Evolutionary conservation across 2,797 vertebrate genomes (phyloP), one percentile per base, ranked within the genome.

Genomic region (Poeciliopsis presidionis): DNA sequence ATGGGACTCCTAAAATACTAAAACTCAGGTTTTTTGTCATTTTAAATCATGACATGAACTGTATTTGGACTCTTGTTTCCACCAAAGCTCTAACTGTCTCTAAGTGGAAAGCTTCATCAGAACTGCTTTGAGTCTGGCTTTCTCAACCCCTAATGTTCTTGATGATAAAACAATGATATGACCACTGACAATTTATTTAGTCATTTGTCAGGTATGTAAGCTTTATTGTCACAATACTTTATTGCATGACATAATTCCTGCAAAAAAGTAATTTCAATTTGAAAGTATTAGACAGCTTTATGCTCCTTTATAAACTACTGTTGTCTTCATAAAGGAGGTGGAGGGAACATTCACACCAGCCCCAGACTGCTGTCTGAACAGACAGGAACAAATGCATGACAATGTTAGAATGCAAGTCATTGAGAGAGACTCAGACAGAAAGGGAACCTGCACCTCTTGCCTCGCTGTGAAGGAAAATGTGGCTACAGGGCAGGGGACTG

Each of bases 231-330:
- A 45, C 74, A 63, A 70, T 36, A 83, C 61, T 87, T 9, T 49
- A 76, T 59, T 72, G 67, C 73, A 75, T 86, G 79, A 80, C 63
- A 80, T 74, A 74, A 85, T 67, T 82, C 49, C 51, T 80, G 78
- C 61, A 80, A 81, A 78, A 71, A 73, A 85, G 78, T 82, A 78
- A 41, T 78, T 77, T 47, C 33, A 74, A 65, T 39, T 43, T 76
- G 81, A 77, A 82, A 88, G 83, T 28, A 25, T 69, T 36, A 81
- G 76, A 80, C 69, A 6, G 80, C 79, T 72, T 90, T 88, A 90
- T 89, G 84, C 88, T 84, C 84, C 82, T 81, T 89, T 84, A 89
- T 77, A 84, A 73, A 77, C 81, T 76, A 77, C 51, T 9, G 5
- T 72, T 72, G 81, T 86, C 78, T 82, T 86, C 51, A n/a, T 63